These are phyloP conservation scores for Scolanthus callimorphus DNA, from an alignment of 92 coral and sea anemone genomes.

Conservation along the genomic window DNA sequence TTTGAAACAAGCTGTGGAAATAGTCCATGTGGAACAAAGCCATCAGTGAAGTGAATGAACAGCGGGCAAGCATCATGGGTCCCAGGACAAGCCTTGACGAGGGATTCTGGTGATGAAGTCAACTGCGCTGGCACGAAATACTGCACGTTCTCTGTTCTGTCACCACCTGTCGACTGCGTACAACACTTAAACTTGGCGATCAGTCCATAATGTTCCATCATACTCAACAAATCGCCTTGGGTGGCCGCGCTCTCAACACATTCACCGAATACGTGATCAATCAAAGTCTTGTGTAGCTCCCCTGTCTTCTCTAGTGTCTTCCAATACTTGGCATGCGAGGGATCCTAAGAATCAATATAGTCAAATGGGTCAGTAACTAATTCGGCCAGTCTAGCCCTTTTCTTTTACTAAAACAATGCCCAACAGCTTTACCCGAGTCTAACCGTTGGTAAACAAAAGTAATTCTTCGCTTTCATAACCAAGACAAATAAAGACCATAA, in stretches of 20 bases:
- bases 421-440: no score
- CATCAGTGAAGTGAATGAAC: constrained; percentile 34
- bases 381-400: no score
- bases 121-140: constrained; percentile 60
- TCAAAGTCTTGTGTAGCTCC: constrained; percentile 15
- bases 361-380: no score
- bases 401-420: no score
- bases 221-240: constrained; percentile 29
- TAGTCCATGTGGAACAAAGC: constrained; percentile 56
- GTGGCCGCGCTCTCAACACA: constrained; percentile 7
- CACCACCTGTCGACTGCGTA: not conserved
- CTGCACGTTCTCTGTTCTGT: constrained; percentile 5
- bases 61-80: constrained; percentile 36
- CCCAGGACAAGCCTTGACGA: constrained; percentile 10
- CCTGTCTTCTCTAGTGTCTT: constrained; percentile 32
- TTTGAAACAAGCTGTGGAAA: constrained; percentile 46
- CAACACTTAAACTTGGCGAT: constrained; percentile 29
- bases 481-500: no score
- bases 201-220: constrained; percentile 47
- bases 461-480: no score
- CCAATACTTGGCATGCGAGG: constrained; percentile 33
- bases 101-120: constrained; percentile 24
- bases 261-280: constrained; percentile 24
- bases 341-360: no score
- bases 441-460: no score